phyloP scores from a whole-genome alignment of 2,797 vertebrate species.

The Vultur gryphus region DNA sequence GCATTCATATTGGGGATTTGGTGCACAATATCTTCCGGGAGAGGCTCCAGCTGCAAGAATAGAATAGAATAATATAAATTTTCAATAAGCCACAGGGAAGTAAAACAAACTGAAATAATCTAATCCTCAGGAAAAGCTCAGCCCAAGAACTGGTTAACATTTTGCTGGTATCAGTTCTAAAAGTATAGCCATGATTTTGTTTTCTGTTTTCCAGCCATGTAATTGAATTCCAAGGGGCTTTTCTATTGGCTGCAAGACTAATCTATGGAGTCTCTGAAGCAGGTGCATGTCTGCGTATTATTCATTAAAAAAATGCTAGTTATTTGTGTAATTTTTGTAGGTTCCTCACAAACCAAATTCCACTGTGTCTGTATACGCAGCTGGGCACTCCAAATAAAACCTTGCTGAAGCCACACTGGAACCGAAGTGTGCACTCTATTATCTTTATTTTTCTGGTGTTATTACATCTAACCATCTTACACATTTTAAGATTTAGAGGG shows the following conservation, averaged over 20 bases:
- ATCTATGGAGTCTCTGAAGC: slow-evolving; percentile 71
- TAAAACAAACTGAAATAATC: slow-evolving; percentile 49
- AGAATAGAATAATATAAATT: slow-evolving; percentile 63
- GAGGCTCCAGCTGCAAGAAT: slow-evolving; percentile 75
- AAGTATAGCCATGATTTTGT: slow-evolving; percentile 59
- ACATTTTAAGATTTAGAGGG: slow-evolving; percentile 22
- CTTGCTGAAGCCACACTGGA: slow-evolving; percentile 39
- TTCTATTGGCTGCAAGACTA: slow-evolving; percentile 73
- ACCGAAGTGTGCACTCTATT: slow-evolving; percentile 9
- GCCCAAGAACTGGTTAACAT: slow-evolving; percentile 53
- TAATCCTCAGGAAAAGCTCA: slow-evolving; percentile 56
- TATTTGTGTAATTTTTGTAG: slow-evolving; percentile 74
- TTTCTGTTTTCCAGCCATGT: slow-evolving; percentile 68
- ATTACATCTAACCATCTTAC: slow-evolving; percentile 37
- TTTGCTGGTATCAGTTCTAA: slow-evolving; percentile 54
- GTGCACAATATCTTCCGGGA: slow-evolving; percentile 73
- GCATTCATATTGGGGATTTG: slow-evolving; percentile 76
- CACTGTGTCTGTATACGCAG: slow-evolving; percentile 57
- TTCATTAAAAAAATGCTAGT: slow-evolving; percentile 74
- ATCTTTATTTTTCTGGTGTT: slow-evolving; percentile 30
- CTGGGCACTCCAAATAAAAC: slow-evolving; percentile 67
- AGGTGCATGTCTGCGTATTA: slow-evolving; percentile 77
- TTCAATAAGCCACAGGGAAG: slow-evolving; percentile 50
- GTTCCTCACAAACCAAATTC: slow-evolving; percentile 73
- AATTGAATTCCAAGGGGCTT: slow-evolving; percentile 78